Percentiles rank a stretch among this genome's conserved stretches.
Conservation (phyloP, 2,113 vertebrate genomes). For the Pelobates fuscus region DNA sequence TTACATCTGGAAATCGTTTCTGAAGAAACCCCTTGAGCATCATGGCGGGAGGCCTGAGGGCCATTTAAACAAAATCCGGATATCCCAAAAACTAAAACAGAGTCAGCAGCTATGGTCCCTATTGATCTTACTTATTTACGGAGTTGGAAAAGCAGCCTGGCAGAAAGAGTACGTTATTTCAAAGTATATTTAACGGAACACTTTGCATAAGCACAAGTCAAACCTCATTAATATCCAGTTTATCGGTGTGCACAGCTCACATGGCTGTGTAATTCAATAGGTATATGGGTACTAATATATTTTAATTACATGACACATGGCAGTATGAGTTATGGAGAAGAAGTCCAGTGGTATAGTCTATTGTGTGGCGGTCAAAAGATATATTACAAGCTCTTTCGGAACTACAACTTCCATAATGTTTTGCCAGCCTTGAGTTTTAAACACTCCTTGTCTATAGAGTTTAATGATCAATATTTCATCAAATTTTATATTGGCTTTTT, state of each 20-base stretch:
- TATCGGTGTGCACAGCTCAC: not conserved
- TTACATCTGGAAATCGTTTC: constrained; percentile 63
- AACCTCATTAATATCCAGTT: not conserved
- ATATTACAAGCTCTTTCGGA: no score
- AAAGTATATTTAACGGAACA: constrained; percentile 23
- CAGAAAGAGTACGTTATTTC: constrained; percentile 17
- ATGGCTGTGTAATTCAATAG: no score
- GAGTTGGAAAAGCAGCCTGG: constrained; percentile 15
- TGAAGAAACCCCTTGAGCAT: constrained; percentile 57
- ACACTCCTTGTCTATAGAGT: no score
- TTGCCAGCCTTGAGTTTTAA: no score
- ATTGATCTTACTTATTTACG: constrained; percentile 46
- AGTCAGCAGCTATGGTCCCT: constrained; percentile 25
- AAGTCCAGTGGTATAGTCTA: no score
- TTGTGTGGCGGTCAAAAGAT: no score
- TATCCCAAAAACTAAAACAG: constrained; percentile 54
- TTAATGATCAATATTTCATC: no score
- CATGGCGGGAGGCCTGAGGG: constrained; percentile 57
- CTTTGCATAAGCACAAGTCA: constrained; percentile 26
- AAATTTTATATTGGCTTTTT: no score
- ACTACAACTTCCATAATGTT: no score
- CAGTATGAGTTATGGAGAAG: no score
- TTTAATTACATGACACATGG: no score
- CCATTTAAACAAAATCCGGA: constrained; percentile 58
- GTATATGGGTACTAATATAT: no score